Percentiles rank a stretch among this genome's conserved stretches.
These are phyloP conservation scores for Nysson spinosus DNA, from an alignment of 2,888 invertebrate genomes.

Conservation along the genomic window DNA sequence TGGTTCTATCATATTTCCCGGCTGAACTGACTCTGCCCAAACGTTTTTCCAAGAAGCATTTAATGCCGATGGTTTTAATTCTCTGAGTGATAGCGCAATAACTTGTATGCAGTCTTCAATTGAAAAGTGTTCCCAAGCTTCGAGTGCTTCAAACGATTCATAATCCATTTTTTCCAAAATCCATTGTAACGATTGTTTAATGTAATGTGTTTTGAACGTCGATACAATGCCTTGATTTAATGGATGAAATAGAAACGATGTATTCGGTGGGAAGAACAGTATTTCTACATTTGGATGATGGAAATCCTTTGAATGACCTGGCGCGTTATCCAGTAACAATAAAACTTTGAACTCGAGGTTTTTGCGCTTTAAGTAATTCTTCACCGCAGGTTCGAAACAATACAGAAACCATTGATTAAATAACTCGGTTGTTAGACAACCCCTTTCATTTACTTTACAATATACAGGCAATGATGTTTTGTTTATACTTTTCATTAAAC, in stretches of 20 bases:
- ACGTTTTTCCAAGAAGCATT: slow-evolving; percentile 20
- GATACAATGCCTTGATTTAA: slow-evolving; percentile 14
- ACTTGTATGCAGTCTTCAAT: slow-evolving; percentile 7
- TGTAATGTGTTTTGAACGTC: slow-evolving; percentile 15
- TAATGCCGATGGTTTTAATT: slow-evolving; percentile 6
- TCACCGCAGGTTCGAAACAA: slow-evolving; percentile 1
- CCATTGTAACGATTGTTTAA: slow-evolving; percentile 10
- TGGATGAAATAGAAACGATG: slow-evolving; percentile 12
- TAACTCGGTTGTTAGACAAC: slow-evolving; percentile 43
- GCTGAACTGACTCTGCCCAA: slow-evolving; percentile 2
- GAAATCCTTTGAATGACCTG: neutral
- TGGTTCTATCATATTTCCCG: slow-evolving; percentile 2
- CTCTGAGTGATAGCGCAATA: slow-evolving; percentile 4
- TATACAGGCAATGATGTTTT: slow-evolving; percentile 53
- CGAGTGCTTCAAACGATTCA: neutral
- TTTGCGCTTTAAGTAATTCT: neutral
- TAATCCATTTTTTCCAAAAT: slow-evolving; percentile 7
- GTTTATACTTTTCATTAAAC: slow-evolving; percentile 56
- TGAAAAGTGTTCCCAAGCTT: slow-evolving; percentile 14
- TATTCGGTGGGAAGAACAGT: slow-evolving; percentile 16
- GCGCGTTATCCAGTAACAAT: neutral
- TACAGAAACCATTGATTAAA: slow-evolving; percentile 1
- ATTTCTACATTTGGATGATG: slow-evolving; percentile 4
- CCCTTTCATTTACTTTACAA: slow-evolving; percentile 58
- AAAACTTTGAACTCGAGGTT: neutral